phyloP scores from a whole-genome alignment of 2,797 vertebrate species.

The Semotilus atromaculatus region DNA sequence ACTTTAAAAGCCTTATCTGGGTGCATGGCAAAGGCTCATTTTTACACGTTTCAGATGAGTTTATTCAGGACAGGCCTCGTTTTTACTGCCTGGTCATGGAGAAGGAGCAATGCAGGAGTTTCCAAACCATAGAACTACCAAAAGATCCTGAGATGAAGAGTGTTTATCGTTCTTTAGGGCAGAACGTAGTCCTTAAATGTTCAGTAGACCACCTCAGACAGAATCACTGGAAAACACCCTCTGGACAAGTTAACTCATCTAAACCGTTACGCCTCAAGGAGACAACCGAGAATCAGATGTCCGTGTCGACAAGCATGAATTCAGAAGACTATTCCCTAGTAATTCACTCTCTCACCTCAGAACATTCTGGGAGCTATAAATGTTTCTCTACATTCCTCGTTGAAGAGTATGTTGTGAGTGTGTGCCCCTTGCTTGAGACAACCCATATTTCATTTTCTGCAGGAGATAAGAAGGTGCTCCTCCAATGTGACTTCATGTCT shows the following conservation, averaged over 20 bases:
- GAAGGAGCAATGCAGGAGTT: constrained; percentile 66
- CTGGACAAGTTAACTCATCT: constrained; percentile 63
- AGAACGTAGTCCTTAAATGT: constrained; percentile 70
- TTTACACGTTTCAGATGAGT: constrained; percentile 61
- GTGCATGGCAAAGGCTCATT: constrained; percentile 61
- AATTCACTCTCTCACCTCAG: constrained; percentile 60
- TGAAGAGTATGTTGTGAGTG: constrained; percentile 61
- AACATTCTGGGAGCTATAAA: constrained; percentile 68
- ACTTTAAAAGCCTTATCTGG: constrained; percentile 55
- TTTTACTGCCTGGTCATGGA: constrained; percentile 72
- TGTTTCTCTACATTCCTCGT: constrained; percentile 63
- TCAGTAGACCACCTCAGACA: constrained; percentile 47
- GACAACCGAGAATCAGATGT: constrained; percentile 49
- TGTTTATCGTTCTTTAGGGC: constrained; percentile 67
- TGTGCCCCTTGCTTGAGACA: constrained; percentile 64
- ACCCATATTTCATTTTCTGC: neutral
- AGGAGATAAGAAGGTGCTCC: constrained; percentile 17
- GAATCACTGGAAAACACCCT: constrained; percentile 74
- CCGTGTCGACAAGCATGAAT: constrained; percentile 39
- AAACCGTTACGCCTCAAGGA: neutral
- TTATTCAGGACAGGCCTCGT: constrained; percentile 52
- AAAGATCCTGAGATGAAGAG: constrained; percentile 52
- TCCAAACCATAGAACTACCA: constrained; percentile 63
- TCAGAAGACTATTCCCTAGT: constrained; percentile 64
- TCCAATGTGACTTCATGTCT: constrained; percentile 16